phyloP scores from a whole-genome alignment of 2,888 invertebrate genomes.

The Spatulosminthurus flaviceps region DNA sequence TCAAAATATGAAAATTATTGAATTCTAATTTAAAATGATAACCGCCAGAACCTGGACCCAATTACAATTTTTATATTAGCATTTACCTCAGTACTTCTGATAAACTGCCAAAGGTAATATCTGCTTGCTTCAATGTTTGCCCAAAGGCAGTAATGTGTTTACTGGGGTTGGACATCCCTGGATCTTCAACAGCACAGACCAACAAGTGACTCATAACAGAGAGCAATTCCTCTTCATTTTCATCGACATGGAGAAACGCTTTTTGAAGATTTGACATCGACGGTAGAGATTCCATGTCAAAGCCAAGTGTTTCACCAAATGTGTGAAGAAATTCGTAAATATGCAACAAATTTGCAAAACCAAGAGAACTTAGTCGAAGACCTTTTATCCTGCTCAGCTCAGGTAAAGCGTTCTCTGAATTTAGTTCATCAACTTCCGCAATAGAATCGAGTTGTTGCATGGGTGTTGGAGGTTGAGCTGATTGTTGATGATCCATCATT shows the following conservation, averaged over 20 bases:
- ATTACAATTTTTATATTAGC: constrained; percentile 4
- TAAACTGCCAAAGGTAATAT: constrained; percentile 89
- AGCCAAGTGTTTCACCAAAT: constrained; percentile 90
- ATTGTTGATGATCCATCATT: constrained; percentile 41
- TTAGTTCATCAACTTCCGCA: constrained; percentile 44
- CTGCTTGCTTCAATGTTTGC: constrained; percentile 87
- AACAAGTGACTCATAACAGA: constrained; percentile 80
- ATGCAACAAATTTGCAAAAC: constrained; percentile 92
- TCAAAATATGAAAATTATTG: too few relatives aligned
- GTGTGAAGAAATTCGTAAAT: constrained; percentile 97
- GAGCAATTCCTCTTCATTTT: constrained; percentile 82
- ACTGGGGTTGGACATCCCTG: constrained; percentile 88
- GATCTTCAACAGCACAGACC: constrained; percentile 90
- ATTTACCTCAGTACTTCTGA: constrained; percentile 81
- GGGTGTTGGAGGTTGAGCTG: constrained; percentile 16
- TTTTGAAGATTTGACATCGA: constrained; percentile 86
- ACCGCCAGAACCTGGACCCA: too few relatives aligned
- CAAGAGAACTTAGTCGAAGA: constrained; percentile 82
- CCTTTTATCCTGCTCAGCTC: constrained; percentile 79
- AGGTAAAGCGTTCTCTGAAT: constrained; percentile 66
- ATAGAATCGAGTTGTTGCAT: not conserved
- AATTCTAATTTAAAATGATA: too few relatives aligned
- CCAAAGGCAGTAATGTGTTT: constrained; percentile 89
- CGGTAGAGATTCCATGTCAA: constrained; percentile 88
- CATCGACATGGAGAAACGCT: constrained; percentile 82